Conservation (phyloP, 2,113 vertebrate genomes). For the Chionomys nivalis region DNA sequence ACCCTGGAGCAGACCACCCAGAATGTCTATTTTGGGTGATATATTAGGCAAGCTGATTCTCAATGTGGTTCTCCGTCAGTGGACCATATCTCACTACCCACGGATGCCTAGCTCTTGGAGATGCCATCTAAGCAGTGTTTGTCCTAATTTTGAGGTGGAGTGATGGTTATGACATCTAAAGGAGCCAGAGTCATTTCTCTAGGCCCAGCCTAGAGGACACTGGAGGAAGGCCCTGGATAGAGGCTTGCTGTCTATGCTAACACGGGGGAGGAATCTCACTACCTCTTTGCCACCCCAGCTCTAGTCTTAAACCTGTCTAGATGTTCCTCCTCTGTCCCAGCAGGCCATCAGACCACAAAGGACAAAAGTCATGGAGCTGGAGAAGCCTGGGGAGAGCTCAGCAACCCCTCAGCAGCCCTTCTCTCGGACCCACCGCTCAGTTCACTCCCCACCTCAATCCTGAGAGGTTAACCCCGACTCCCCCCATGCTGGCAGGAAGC, state of each 20-base stretch:
- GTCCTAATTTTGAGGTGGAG: not conserved
- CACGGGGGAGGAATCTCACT: not conserved
- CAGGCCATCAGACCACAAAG: not conserved
- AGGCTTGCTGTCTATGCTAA: not conserved
- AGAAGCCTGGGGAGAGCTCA: not conserved
- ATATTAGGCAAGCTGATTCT: not conserved
- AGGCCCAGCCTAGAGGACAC: not conserved
- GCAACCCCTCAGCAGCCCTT: not conserved
- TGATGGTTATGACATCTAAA: fast-evolving
- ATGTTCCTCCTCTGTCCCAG: not conserved
- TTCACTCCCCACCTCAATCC: not conserved
- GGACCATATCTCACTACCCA: fast-evolving
- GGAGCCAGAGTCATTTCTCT: not conserved
- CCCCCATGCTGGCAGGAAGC: no score
- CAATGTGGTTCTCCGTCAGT: no score
- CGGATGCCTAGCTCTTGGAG: not conserved
- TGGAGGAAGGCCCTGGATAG: not conserved
- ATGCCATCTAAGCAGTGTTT: not conserved
- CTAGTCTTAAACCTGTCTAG: not conserved
- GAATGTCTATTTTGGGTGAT: not conserved
- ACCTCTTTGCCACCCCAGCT: not conserved
- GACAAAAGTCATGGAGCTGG: not conserved
- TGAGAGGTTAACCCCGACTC: not conserved
- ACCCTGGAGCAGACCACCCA: not conserved
- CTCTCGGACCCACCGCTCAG: fast-evolving